Evolutionary conservation across 2,888 invertebrate species (phyloP), one percentile per base, ranked within the genome.

Genomic region (Xylota segnis): DNA sequence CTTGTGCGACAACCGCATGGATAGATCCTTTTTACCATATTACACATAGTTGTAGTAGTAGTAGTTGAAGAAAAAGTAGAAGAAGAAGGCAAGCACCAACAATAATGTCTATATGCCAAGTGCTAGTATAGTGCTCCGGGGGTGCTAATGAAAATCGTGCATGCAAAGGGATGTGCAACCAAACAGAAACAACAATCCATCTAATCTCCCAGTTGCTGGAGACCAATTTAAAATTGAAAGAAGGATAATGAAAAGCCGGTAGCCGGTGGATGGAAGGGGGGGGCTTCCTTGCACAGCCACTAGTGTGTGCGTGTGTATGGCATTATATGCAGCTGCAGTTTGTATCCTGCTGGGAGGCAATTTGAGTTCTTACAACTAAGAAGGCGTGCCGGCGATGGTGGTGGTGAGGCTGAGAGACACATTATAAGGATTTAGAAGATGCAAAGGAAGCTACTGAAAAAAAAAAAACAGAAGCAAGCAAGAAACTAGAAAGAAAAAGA

Each of bases 151-250:
- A 86, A 86, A 82, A 76, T 72, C 86, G 76, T 86, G 86, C 82
- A 82, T 68, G 82, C 76, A 86, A 82, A 82, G 66, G 72, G 76
- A 86, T 86, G 76, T 86, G 86, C 86, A 82, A 72, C 82, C 86
- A 82, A 86, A 86, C 76, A 86, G 86, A 86, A 86, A 86, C 86
- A 82, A 86, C 86, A 86, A 86, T 86, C 86, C 86, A 82, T 86
- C 86, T 86, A 86, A 86, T 86, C 82, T 82, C 66, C 40, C 56
- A 65, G 76, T 86, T 77, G 71, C 86, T 63, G 63, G 76, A 86
- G 86, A 86, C 86, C 86, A 86, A 86, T 86, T 86, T 86, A 82
- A 86, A 86, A 86, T 82, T 82, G 86, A 86, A 86, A 86, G 82
- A 82, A 72, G 81, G 84, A 86, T 81, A 86, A 81, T 86, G 81